Percentiles rank a stretch among this genome's conserved stretches.
phyloP scores from a whole-genome alignment of 2,797 vertebrate genomes.

The Denticeps clupeoides region DNA sequence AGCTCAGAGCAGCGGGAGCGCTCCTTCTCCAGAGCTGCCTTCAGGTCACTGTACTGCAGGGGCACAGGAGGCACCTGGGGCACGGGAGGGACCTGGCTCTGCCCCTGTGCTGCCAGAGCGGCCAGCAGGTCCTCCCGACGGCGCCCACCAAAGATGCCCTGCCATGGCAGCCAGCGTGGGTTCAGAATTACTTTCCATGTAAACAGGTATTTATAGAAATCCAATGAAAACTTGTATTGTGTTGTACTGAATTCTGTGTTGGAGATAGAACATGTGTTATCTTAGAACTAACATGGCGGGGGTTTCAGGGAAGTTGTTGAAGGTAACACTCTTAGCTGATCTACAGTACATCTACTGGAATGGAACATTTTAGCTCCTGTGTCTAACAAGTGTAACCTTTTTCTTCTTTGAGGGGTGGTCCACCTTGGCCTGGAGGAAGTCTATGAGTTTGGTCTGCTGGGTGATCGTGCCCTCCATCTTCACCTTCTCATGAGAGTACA shows the following conservation, averaged over 20 bases:
- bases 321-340: too few relatives aligned
- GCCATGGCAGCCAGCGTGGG: slow-evolving; percentile 31
- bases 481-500: slow-evolving; percentile 81
- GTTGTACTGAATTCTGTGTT: too few relatives aligned
- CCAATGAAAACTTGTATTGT: too few relatives aligned
- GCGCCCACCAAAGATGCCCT: slow-evolving; percentile 96
- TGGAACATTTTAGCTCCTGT: too few relatives aligned
- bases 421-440: slow-evolving; percentile 89
- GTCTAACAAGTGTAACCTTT: slow-evolving; percentile 52
- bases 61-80: slow-evolving; percentile 70
- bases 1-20: slow-evolving; percentile 83
- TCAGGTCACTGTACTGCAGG: slow-evolving; percentile 94
- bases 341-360: too few relatives aligned
- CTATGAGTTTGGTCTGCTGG: slow-evolving; percentile 84
- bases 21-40: slow-evolving; percentile 91
- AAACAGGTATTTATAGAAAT: too few relatives aligned
- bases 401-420: slow-evolving; percentile 97
- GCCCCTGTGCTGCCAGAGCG: slow-evolving; percentile 59
- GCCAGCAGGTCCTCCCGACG: slow-evolving; percentile 91
- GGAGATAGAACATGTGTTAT: too few relatives aligned
- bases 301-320: too few relatives aligned
- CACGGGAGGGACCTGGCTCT: slow-evolving; percentile 37
- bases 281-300: too few relatives aligned
- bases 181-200: neutral
- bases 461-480: slow-evolving; percentile 89